These are phyloP conservation scores for Alethe diademata DNA, from an alignment of 2,113 vertebrate species.

Conservation along the genomic window DNA sequence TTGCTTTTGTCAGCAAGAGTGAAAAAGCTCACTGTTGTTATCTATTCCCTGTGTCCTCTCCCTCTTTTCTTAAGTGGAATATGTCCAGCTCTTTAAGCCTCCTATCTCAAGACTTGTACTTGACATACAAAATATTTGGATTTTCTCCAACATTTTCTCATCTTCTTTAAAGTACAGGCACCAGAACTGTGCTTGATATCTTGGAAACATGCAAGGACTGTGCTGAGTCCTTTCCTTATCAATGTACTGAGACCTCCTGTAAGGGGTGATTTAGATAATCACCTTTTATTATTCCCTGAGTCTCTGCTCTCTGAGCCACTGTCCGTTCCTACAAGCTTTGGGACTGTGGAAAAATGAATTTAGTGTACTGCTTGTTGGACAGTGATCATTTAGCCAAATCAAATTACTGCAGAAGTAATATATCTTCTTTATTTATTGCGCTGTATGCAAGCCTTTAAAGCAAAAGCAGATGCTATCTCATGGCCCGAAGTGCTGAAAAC, in stretches of 20 bases:
- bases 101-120: neutral
- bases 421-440: slow-evolving; percentile 3
- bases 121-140: neutral
- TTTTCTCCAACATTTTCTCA: slow-evolving; percentile 1
- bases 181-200: neutral
- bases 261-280: neutral
- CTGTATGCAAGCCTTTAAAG: neutral
- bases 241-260: neutral
- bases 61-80: neutral
- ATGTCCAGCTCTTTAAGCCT: neutral
- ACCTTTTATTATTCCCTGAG: neutral
- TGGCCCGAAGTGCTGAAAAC: neutral
- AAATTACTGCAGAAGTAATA: slow-evolving; percentile 21
- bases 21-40: neutral
- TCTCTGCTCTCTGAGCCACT: neutral
- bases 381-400: slow-evolving; percentile 24
- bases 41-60: neutral
- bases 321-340: neutral
- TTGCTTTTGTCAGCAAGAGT: slow-evolving; percentile 40
- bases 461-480: neutral
- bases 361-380: neutral
- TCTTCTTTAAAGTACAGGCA: neutral
- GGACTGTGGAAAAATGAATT: neutral
- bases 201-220: neutral
- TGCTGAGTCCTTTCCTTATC: neutral